Evolutionary conservation across 2,113 vertebrate species (phyloP).

Genomic region (Rissa tridactyla): DNA sequence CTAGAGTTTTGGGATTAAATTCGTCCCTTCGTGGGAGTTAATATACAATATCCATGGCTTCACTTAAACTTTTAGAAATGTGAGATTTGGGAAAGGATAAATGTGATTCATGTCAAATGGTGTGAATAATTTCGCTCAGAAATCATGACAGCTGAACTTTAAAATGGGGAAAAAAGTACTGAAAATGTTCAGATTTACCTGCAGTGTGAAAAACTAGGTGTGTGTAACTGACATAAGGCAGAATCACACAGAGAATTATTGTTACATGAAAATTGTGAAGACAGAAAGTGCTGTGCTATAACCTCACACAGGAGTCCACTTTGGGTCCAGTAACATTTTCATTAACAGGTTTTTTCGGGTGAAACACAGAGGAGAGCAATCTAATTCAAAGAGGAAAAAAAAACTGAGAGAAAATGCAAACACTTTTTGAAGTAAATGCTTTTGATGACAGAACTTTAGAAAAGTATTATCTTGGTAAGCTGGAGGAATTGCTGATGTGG

Average conservation of each 20-base stretch:
- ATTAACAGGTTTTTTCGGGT: background rate
- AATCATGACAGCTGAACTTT: background rate
- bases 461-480: background rate
- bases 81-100: background rate
- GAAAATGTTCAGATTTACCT: background rate
- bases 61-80: background rate
- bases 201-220: background rate
- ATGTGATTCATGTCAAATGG: background rate
- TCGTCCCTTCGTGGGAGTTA: background rate
- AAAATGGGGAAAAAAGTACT: background rate
- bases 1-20: background rate
- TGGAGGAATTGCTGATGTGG: background rate
- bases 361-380: background rate
- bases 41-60: background rate
- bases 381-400: background rate
- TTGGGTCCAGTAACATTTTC: background rate
- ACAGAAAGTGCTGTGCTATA: background rate
- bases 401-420: background rate
- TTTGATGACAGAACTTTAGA: conserved; percentile 9
- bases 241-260: background rate
- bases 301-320: background rate
- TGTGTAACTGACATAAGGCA: background rate
- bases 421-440: background rate
- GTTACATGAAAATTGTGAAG: background rate
- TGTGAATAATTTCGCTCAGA: background rate